A percentile compares a stretch with the other conserved stretches of the same genome.
Evolutionary conservation across 1,140 invertebrate genomes (phyloP).

Genomic region (Goniozus legneri): DNA sequence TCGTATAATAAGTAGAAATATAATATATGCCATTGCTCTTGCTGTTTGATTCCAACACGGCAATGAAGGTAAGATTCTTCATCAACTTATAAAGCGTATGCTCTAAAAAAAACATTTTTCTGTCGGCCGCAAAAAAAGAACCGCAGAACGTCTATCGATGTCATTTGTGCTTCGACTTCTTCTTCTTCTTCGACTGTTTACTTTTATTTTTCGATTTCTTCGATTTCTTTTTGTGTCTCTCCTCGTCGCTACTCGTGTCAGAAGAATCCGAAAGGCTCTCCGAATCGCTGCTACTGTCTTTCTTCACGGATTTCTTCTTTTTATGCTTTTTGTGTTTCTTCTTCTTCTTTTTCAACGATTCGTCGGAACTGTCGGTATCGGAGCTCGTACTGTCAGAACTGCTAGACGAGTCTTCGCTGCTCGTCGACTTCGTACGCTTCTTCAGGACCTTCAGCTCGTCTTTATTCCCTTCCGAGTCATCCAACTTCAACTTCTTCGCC

Average conservation of each 20-base stretch:
- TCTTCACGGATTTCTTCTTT: slow-evolving; percentile 39
- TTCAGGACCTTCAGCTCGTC: slow-evolving; percentile 34
- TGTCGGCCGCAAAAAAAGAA: too few relatives aligned
- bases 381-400: slow-evolving; percentile 41
- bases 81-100: too few relatives aligned
- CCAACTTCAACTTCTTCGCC: slow-evolving; percentile 36
- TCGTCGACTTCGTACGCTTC: slow-evolving; percentile 33
- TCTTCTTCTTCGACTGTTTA: slow-evolving; percentile 57
- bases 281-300: slow-evolving; percentile 43
- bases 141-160: slow-evolving; percentile 34
- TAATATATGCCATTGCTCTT: too few relatives aligned
- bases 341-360: slow-evolving; percentile 47
- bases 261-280: slow-evolving; percentile 48
- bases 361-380: slow-evolving; percentile 46
- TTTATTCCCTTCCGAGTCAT: slow-evolving; percentile 31
- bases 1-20: too few relatives aligned
- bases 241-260: slow-evolving; percentile 51
- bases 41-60: too few relatives aligned
- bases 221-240: slow-evolving; percentile 53
- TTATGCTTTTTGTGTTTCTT: slow-evolving; percentile 50
- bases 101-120: too few relatives aligned
- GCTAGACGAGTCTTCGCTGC: slow-evolving; percentile 29
- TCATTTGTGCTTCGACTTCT: slow-evolving; percentile 57
- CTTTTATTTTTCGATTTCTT: slow-evolving; percentile 50
- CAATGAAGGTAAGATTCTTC: too few relatives aligned